phyloP scores from a whole-genome alignment of 2,797 vertebrate species.

The Alosa sapidissima region DNA sequence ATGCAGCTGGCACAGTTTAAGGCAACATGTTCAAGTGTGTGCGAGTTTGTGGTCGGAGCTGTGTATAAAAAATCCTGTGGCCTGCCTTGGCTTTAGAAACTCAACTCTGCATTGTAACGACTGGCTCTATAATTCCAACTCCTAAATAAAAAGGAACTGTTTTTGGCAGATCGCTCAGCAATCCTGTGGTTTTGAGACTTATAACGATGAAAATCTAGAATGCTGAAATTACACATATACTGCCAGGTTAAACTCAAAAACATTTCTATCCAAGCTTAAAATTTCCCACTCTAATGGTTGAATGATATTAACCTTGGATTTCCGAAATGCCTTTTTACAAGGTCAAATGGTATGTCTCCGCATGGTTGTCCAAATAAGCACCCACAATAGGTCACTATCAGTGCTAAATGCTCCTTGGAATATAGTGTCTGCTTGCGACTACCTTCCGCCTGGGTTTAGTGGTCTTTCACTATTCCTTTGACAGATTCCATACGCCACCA shows the following conservation, averaged over 20 bases:
- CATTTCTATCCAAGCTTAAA: slow-evolving; percentile 69
- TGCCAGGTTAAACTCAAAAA: slow-evolving; percentile 66
- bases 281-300: slow-evolving; percentile 53
- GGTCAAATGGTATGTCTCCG: slow-evolving; percentile 18
- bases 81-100: slow-evolving; percentile 65
- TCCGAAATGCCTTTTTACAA: slow-evolving; percentile 24
- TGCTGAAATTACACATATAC: slow-evolving; percentile 62
- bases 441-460: background rate
- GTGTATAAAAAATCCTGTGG: slow-evolving; percentile 73
- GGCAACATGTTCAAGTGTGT: slow-evolving; percentile 60
- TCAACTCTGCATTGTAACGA: slow-evolving; percentile 63
- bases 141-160: slow-evolving; percentile 83
- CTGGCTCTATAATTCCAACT: slow-evolving; percentile 77
- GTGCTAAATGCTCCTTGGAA: background rate
- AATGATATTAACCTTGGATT: slow-evolving; percentile 24
- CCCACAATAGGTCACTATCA: slow-evolving; percentile 12
- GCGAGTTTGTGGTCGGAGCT: slow-evolving; percentile 70
- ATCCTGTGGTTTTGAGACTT: slow-evolving; percentile 76
- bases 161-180: slow-evolving; percentile 71
- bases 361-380: background rate
- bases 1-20: slow-evolving; percentile 84
- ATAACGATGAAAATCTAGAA: slow-evolving; percentile 71
- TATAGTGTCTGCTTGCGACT: background rate
- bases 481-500: background rate
- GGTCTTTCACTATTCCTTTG: background rate